phyloP scores from a whole-genome alignment of 2,888 invertebrate species.

The Hemistola chrysoprasaria region DNA sequence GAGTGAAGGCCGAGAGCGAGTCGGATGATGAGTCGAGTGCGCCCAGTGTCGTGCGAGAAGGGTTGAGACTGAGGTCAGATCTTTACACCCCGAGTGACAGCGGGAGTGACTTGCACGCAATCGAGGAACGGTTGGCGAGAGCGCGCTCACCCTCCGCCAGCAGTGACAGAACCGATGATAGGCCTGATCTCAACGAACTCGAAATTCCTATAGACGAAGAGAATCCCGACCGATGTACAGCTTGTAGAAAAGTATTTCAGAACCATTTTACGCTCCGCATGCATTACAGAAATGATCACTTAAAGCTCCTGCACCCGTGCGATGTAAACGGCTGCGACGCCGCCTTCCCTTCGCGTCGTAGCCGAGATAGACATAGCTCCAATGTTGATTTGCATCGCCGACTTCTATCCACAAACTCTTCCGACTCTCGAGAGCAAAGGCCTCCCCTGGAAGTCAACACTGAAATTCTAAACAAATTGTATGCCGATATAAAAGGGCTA shows the following conservation, averaged over 20 bases:
- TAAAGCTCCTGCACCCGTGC: constrained; percentile 94
- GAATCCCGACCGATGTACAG: constrained; percentile 92
- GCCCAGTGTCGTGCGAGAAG: constrained; percentile 74
- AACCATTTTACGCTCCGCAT: constrained; percentile 95
- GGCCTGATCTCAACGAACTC: constrained; percentile 65
- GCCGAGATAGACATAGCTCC: constrained; percentile 83
- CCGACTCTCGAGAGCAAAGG: constrained; percentile 76
- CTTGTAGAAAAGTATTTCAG: constrained; percentile 94
- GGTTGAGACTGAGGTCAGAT: constrained; percentile 69
- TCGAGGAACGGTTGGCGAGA: constrained; percentile 78
- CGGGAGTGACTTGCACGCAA: constrained; percentile 74
- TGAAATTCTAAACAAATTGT: constrained; percentile 91
- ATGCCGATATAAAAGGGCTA: constrained; percentile 87
- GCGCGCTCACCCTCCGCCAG: constrained; percentile 72
- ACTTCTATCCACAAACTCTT: constrained; percentile 66
- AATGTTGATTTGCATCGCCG: constrained; percentile 80
- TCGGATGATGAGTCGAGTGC: constrained; percentile 76
- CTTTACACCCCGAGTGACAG: constrained; percentile 78
- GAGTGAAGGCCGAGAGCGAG: constrained; percentile 77
- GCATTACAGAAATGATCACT: constrained; percentile 95
- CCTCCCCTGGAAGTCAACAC: constrained; percentile 87
- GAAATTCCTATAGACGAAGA: constrained; percentile 94
- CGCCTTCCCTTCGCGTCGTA: constrained; percentile 92
- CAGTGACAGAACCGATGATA: constrained; percentile 69
- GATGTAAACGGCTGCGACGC: constrained; percentile 95